Base-by-base conservation (phyloP, 2,113 vertebrate genomes). In the Alectura lathami region DNA sequence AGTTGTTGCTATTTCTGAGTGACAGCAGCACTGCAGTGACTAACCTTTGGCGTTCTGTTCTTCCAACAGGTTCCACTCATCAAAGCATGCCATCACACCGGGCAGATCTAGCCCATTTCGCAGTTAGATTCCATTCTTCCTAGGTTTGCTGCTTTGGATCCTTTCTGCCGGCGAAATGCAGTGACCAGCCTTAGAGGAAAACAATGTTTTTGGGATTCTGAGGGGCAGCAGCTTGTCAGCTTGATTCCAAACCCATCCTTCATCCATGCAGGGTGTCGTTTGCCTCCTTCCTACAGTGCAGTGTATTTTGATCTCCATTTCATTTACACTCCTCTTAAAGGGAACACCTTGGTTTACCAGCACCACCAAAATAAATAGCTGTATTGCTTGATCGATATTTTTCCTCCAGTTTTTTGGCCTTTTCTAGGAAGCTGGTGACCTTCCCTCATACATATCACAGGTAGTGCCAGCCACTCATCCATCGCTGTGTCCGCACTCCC, bases 401-500 rank as follows among this genome's bases (percentile, higher is more conserved):
- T 36, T 48, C 18, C 18, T 76, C 21, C 21, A 0, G 1, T 29
- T 78, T 54, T 34, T 17, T 47, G 29, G 22, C 14, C 21, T 42
- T 53, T 14, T 2, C 59, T 36, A 36, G 59, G 78, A 88, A 67
- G 18, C 17, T 26, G 34, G 13, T 79, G 51, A 38, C 40, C 40
- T 38, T 34, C 36, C 36, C 59, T 10, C 9, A 0, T 13, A 18
- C 36, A 16, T 53, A 14, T 42, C 73, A 57, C 23, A 13, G 23
- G 36, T 45, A 63, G 43, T 36, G 26, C 38, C 0, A 0, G 21
- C 51, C 43, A 12, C 73, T 43, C 53, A 2, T 26, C 36, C n/a
- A 17, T 12, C 0, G 2, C 76, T 60, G 30, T 30, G 13, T 30
- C 43, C 1, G 0, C 32, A 6, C n/a, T 51, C 10, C 12, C 11